Conservation (phyloP, 2,888 invertebrate genomes). For the Stenotaenia linearis region DNA sequence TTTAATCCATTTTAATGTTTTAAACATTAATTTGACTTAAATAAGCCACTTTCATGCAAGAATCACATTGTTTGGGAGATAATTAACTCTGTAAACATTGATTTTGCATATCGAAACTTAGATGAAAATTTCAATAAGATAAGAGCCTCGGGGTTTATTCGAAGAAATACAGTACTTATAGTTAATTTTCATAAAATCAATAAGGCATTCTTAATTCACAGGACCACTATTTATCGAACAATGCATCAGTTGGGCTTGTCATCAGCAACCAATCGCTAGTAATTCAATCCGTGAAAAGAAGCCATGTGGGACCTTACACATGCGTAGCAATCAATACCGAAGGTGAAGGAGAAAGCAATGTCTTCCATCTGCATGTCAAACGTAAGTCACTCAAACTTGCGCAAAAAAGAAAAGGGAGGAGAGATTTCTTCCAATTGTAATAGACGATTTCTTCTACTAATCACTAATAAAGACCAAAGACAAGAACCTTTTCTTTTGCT, state of each 20-base stretch:
- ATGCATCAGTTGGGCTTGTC: slow-evolving; percentile 78
- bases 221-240: slow-evolving; percentile 74
- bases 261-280: slow-evolving; percentile 88
- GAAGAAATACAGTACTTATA: too few species aligned
- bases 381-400: slow-evolving; percentile 37
- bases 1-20: too few species aligned
- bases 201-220: slow-evolving; percentile 50
- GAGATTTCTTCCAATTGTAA: background rate
- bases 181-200: too few species aligned
- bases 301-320: slow-evolving; percentile 78
- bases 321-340: slow-evolving; percentile 83
- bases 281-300: slow-evolving; percentile 78
- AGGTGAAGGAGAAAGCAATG: slow-evolving; percentile 56
- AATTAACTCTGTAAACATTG: too few species aligned
- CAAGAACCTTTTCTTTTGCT: background rate
- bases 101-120: too few species aligned
- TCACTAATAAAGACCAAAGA: slow-evolving; percentile 1
- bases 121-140: too few species aligned
- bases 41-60: too few species aligned
- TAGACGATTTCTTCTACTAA: background rate
- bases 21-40: too few species aligned
- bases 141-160: too few species aligned
- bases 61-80: too few species aligned
- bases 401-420: background rate
- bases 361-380: slow-evolving; percentile 38